Evolutionary conservation across 2,113 vertebrate genomes (phyloP).

Genomic region (Cephalopterus ornatus): DNA sequence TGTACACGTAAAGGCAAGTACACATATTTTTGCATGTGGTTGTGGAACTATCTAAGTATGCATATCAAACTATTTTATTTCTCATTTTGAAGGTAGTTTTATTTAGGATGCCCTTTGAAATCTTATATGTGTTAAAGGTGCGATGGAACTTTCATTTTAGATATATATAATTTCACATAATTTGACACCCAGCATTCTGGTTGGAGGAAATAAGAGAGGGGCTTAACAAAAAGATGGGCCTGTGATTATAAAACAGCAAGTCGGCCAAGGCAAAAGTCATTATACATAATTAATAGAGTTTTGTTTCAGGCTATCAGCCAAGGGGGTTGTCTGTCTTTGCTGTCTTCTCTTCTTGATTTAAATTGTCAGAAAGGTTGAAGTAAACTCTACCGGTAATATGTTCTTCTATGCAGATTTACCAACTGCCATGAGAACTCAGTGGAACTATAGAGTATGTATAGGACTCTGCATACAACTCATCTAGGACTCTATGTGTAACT

Average conservation of each 20-base stretch:
- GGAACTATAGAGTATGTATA: too few relatives aligned
- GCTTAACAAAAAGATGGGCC: not conserved
- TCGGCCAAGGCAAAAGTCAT: not conserved
- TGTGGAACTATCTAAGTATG: not conserved
- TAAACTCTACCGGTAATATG: not conserved
- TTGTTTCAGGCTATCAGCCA: not conserved
- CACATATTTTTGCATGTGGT: not conserved
- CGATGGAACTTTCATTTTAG: not conserved
- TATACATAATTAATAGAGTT: not conserved
- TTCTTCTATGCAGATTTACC: not conserved
- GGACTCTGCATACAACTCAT: not conserved
- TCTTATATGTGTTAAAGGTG: not conserved
- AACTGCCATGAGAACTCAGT: not conserved
- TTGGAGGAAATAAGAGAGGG: not conserved
- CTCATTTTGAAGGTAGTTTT: not conserved
- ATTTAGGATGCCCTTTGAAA: not conserved
- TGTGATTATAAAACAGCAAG: not conserved
- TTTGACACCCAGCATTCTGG: not conserved
- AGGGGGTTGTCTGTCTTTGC: not conserved
- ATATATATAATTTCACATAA: not conserved
- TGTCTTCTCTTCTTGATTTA: not conserved
- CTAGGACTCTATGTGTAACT: not conserved
- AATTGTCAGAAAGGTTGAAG: not conserved
- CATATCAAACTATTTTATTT: not conserved
- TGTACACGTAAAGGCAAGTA: accelerated